Conservation (phyloP, 2,888 invertebrate species). For the Hypena proboscidalis region DNA sequence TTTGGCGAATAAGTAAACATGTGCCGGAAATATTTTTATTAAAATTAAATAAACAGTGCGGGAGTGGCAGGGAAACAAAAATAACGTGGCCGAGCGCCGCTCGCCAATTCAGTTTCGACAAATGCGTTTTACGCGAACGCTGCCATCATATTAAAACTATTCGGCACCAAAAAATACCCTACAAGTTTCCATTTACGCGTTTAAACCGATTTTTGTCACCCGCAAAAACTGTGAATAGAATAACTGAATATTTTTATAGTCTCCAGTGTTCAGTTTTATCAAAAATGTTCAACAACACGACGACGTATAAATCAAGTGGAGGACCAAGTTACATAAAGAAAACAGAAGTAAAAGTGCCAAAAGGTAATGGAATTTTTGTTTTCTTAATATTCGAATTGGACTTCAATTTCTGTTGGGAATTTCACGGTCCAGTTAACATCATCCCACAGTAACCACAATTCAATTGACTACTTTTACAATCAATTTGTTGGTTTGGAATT, state of each 20-base stretch:
- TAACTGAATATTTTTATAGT: slow-evolving; percentile 26
- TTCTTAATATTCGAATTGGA: slow-evolving; percentile 34
- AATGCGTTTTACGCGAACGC: slow-evolving; percentile 60
- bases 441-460: slow-evolving; percentile 53
- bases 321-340: slow-evolving; percentile 50
- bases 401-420: slow-evolving; percentile 41
- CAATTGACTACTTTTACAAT: slow-evolving; percentile 55
- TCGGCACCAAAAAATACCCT: slow-evolving; percentile 43
- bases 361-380: slow-evolving; percentile 53
- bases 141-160: slow-evolving; percentile 58
- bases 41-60: slow-evolving; percentile 70
- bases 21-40: slow-evolving; percentile 63
- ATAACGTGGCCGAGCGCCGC: slow-evolving; percentile 67
- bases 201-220: slow-evolving; percentile 34
- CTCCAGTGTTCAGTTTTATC: slow-evolving; percentile 16
- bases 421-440: slow-evolving; percentile 51
- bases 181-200: slow-evolving; percentile 26
- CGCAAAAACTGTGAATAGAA: slow-evolving; percentile 39
- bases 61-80: slow-evolving; percentile 67
- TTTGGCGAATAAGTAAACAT: slow-evolving; percentile 22
- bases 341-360: slow-evolving; percentile 44
- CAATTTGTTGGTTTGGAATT: slow-evolving; percentile 47
- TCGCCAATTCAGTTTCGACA: slow-evolving; percentile 64
- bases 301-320: slow-evolving; percentile 54
- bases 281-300: slow-evolving; percentile 70